A percentile compares a stretch with the other conserved stretches of the same genome.
phyloP scores from a whole-genome alignment of 2,113 vertebrate species.

The Sterrhoptilus dennistouni region DNA sequence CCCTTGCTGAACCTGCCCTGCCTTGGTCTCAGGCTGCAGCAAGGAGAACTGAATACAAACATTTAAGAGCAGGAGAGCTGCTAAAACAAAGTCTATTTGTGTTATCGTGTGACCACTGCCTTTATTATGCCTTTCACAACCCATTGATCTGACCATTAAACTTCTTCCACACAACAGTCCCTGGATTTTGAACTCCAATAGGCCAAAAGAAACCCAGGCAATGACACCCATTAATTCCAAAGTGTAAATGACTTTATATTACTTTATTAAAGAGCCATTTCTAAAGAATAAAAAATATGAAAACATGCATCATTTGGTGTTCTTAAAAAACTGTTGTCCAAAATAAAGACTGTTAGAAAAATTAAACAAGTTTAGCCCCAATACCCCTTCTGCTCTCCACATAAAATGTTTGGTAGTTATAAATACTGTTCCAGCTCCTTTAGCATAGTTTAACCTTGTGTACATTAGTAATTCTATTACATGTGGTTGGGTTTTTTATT shows the following conservation, averaged over 20 bases:
- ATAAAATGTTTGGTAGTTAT: conserved; percentile 17
- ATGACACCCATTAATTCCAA: not conserved
- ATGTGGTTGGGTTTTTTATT: not conserved
- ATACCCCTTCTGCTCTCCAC: not conserved
- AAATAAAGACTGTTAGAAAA: conserved; percentile 72
- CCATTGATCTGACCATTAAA: rapidly evolving
- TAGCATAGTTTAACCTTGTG: conserved; percentile 16
- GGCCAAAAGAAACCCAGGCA: not conserved
- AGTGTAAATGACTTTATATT: conserved; percentile 1
- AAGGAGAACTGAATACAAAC: rapidly evolving
- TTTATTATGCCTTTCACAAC: not conserved
- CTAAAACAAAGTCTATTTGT: not conserved
- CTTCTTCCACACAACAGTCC: not conserved
- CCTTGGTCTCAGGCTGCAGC: not conserved
- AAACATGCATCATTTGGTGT: conserved; percentile 46
- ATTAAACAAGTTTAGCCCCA: conserved; percentile 53
- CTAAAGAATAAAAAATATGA: conserved; percentile 54
- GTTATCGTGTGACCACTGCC: not conserved
- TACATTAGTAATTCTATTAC: conserved; percentile 45
- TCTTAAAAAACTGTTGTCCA: conserved; percentile 51
- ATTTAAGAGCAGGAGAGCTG: not conserved
- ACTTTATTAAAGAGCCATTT: conserved; percentile 64
- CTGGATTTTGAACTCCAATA: not conserved
- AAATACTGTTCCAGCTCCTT: conserved; percentile 50
- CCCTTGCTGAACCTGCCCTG: not conserved